phyloP scores from a whole-genome alignment of 1,140 invertebrate genomes.

The Chrysopa pallens region DNA sequence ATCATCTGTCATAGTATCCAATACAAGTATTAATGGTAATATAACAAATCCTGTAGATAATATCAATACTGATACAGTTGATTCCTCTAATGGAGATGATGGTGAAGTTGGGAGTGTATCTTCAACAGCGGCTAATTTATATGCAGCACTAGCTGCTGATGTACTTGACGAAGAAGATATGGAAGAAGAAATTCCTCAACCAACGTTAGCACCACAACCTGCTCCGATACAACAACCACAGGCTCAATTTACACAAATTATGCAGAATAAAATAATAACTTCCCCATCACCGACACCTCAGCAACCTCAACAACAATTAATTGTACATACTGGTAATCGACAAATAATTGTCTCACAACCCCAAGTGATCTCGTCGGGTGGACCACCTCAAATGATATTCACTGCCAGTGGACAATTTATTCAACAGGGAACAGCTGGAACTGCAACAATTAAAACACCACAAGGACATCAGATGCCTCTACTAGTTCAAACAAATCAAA shows the following conservation, averaged over 20 bases:
- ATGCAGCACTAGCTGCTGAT: conserved; percentile 48
- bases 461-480: conserved; percentile 24
- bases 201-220: conserved; percentile 8
- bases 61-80: conserved; percentile 7
- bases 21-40: conserved; percentile 28
- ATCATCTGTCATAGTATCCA: conserved; percentile 7
- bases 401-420: conserved; percentile 2
- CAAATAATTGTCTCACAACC: conserved; percentile 23
- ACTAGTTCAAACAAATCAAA: conserved; percentile 24
- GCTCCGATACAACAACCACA: conserved; percentile 12
- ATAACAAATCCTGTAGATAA: conserved; percentile 15
- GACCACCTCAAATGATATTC: conserved; percentile 11
- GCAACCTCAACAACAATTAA: conserved; percentile 8
- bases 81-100: conserved; percentile 27
- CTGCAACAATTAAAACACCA: conserved; percentile 23
- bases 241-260: conserved; percentile 13
- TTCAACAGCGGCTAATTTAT: conserved; percentile 50
- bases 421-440: conserved; percentile 16
- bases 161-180: conserved; percentile 49
- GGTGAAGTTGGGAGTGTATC: conserved; percentile 29
- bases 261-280: neutral
- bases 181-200: conserved; percentile 22
- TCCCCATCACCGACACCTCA: conserved; percentile 10
- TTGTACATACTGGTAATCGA: conserved; percentile 7
- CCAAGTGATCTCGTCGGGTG: conserved; percentile 8